Base-by-base conservation (phyloP, 2,888 invertebrate species). In the Cryptosula pallasiana region DNA sequence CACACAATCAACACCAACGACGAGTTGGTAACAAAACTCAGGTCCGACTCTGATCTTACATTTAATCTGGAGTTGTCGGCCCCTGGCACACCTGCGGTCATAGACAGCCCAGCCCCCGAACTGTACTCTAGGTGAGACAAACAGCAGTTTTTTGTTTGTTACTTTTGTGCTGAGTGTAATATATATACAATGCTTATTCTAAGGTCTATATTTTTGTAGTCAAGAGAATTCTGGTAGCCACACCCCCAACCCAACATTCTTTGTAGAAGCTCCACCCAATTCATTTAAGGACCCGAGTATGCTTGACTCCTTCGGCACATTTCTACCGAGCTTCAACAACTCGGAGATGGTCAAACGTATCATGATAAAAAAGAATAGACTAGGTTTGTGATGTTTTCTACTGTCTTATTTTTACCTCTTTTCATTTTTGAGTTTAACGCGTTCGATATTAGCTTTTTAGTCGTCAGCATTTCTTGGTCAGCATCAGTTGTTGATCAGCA, bases 341-440 rank as follows among this genome's bases (percentile, higher is more conserved):
- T 80, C 84, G 1, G 86, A 86, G 75, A 85, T 86, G 85, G 82
- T 86, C 71, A 80, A 84, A 73, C 82, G 82, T 73, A 85, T 86
- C n/a, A 81, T 83, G 69, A 80, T 79, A 36, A 85, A 84, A 74
- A 81, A 84, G 70, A 83, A 81, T 3, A 80, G 81, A 29, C 76
- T 85, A 27, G 76, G 79, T 63, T 32, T n/a, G n/a, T n/a, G 32
- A 32, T 34, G 9, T 57, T 5, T 57, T 57, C 20, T 20, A 45
- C 45, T 45, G 5, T 45, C 45, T 45, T 45, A 20, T 45, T 20
- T 45, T 20, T 45, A n/a, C n/a, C n/a, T n/a, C n/a, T n/a, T n/a
- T n/a, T n/a, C n/a, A n/a, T n/a, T n/a, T n/a, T n/a, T n/a, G n/a
- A n/a, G n/a, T n/a, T n/a, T n/a, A n/a, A n/a, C n/a, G n/a, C n/a